These are phyloP conservation scores for Sphaeramia orbicularis DNA, from an alignment of 2,797 vertebrate species.

Conservation along the genomic window DNA sequence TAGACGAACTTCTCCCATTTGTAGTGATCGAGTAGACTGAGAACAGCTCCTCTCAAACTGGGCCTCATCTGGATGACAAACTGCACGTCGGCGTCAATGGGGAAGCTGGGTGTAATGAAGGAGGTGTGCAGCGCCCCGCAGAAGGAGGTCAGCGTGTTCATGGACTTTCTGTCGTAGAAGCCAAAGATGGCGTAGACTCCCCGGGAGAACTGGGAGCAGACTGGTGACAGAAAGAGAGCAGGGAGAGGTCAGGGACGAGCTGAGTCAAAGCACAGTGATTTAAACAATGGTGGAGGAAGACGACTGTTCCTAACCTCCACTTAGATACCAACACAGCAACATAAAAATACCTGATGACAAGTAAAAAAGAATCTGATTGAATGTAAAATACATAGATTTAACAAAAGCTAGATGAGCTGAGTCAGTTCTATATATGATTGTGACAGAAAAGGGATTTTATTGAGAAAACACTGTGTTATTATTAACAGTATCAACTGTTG, in stretches of 20 bases:
- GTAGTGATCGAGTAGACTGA: conserved; percentile 93
- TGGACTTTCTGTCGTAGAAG: conserved; percentile 98
- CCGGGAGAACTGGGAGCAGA: conserved; percentile 98
- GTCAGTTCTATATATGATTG: no score
- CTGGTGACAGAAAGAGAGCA: conserved; percentile 81
- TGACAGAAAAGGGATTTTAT: no score
- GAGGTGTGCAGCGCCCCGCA: conserved; percentile 98
- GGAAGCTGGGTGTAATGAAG: conserved; percentile 97
- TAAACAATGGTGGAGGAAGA: not conserved
- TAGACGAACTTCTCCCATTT: conserved; percentile 99
- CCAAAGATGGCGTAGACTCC: conserved; percentile 98
- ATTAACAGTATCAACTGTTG: no score
- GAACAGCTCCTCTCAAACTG: conserved; percentile 90
- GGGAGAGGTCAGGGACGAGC: conserved; percentile 44
- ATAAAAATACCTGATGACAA: conserved; percentile 4
- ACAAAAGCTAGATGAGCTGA: no score
- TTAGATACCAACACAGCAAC: no score
- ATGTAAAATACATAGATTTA: conserved; percentile 3
- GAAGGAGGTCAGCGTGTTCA: conserved; percentile 98
- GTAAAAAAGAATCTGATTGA: not conserved
- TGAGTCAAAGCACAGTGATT: conserved; percentile 16
- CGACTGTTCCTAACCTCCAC: not conserved
- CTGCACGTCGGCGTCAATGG: conserved; percentile 95
- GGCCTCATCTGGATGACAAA: conserved; percentile 99
- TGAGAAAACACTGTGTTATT: no score